These are phyloP conservation scores for Aleiodes leptofemur DNA, from an alignment of 2,888 invertebrate species.

Conservation along the genomic window DNA sequence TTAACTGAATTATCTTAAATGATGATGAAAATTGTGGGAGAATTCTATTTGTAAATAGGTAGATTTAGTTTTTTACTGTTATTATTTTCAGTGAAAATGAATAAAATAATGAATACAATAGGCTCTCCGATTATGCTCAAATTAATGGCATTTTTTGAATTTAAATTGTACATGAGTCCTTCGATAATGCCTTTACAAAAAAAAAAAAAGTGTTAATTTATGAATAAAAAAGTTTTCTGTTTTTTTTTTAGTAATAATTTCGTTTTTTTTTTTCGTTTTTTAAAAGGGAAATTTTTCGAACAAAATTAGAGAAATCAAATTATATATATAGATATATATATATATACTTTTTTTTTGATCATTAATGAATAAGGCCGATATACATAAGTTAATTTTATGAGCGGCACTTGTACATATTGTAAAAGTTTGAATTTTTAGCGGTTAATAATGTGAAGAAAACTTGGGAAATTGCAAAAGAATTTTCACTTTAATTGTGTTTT, in stretches of 20 bases:
- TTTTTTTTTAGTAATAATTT: slow-evolving; percentile 7
- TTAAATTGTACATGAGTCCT: not conserved
- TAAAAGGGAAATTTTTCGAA: not conserved
- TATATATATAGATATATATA: too few relatives aligned
- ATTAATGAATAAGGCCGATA: slow-evolving; percentile 17
- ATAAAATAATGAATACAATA: slow-evolving; percentile 27
- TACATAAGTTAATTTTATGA: slow-evolving; percentile 39
- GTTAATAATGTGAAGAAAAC: slow-evolving; percentile 28
- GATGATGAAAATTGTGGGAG: slow-evolving; percentile 19
- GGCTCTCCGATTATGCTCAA: slow-evolving; percentile 19
- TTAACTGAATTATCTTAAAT: slow-evolving; percentile 17
- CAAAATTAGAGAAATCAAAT: not conserved
- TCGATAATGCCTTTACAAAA: slow-evolving; percentile 21
- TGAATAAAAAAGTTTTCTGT: not conserved
- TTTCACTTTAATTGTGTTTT: slow-evolving; percentile 1
- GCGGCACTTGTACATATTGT: slow-evolving; percentile 53
- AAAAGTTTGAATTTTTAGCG: slow-evolving; percentile 37
- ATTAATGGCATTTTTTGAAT: slow-evolving; percentile 34
- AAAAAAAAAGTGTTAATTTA: slow-evolving; percentile 19
- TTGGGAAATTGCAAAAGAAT: slow-evolving; percentile 23
- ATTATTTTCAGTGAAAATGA: slow-evolving; percentile 27
- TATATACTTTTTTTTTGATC: not conserved
- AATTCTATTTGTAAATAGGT: slow-evolving; percentile 32
- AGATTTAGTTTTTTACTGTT: slow-evolving; percentile 29
- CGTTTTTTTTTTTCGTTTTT: not conserved